phyloP scores from a whole-genome alignment of 2,797 vertebrate species.

The Knipowitschia caucasica region DNA sequence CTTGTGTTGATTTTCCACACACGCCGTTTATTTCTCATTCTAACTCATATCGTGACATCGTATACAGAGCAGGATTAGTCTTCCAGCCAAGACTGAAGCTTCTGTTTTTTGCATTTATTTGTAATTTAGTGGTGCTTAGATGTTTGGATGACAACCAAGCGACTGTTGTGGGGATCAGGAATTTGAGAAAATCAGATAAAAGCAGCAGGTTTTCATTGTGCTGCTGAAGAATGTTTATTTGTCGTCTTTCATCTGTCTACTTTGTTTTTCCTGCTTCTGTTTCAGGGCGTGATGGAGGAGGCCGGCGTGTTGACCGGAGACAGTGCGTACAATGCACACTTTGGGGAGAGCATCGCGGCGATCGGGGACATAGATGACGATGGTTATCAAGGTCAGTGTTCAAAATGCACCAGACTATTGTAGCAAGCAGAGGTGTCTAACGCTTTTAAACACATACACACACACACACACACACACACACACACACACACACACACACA shows the following conservation, averaged over 20 bases:
- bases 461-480: too few species aligned
- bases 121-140: conserved; percentile 18
- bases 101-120: conserved; percentile 32
- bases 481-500: too few species aligned
- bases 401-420: not conserved
- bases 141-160: conserved; percentile 19
- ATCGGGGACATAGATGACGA: conserved; percentile 93
- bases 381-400: conserved; percentile 87
- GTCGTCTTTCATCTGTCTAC: conserved; percentile 7
- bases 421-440: not conserved
- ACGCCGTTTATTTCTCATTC: conserved; percentile 22
- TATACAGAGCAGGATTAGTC: conserved; percentile 22
- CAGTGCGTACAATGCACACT: conserved; percentile 88
- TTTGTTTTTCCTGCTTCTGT: conserved; percentile 46
- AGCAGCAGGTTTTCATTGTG: conserved; percentile 12
- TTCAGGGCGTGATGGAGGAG: conserved; percentile 91
- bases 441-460: too few species aligned
- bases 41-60: conserved; percentile 24
- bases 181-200: conserved; percentile 21
- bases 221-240: not conserved
- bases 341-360: conserved; percentile 88
- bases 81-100: conserved; percentile 1
- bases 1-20: conserved; percentile 9
- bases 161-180: conserved; percentile 3
- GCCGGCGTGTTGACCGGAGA: conserved; percentile 79